These are phyloP conservation scores for Hesperophylax magnus DNA, from an alignment of 1,140 invertebrate species.

Conservation along the genomic window DNA sequence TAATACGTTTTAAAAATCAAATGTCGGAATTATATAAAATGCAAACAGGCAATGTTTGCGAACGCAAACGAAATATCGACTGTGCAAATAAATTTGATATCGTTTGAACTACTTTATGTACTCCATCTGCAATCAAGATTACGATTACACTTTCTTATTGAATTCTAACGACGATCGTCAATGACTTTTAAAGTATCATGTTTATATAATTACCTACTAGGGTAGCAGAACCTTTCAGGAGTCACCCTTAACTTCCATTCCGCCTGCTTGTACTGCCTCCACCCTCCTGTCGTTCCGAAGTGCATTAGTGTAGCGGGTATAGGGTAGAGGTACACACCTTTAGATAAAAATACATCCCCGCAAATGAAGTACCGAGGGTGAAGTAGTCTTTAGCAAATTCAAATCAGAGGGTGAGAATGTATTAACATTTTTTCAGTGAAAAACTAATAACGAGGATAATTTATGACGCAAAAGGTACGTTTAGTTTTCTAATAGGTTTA, in stretches of 20 bases:
- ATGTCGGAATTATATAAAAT: no score
- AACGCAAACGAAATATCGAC: no score
- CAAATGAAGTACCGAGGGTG: constrained; percentile 15
- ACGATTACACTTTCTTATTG: no score
- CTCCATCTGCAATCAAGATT: no score
- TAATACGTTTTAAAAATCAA: no score
- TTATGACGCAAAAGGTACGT: no score
- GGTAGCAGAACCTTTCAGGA: constrained; percentile 1
- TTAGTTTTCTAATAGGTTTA: no score
- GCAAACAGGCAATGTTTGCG: no score
- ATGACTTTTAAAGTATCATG: constrained; percentile 12
- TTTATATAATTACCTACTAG: constrained; percentile 14
- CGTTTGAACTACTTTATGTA: no score
- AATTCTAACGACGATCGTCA: not conserved
- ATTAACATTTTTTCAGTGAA: constrained; percentile 6
- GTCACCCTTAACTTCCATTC: not conserved
- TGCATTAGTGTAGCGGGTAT: constrained; percentile 19
- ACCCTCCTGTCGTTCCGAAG: not conserved
- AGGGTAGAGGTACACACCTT: not conserved
- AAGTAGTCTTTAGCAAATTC: not conserved
- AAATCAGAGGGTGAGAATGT: constrained; percentile 19
- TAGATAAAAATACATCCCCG: constrained; percentile 35
- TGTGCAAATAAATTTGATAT: no score
- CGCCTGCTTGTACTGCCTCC: not conserved
- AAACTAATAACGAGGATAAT: not conserved